Percentiles rank a stretch among this genome's conserved stretches.
These are phyloP conservation scores for Alcedo quadribrachys DNA, from an alignment of 2,797 vertebrate genomes.

Conservation along the genomic window DNA sequence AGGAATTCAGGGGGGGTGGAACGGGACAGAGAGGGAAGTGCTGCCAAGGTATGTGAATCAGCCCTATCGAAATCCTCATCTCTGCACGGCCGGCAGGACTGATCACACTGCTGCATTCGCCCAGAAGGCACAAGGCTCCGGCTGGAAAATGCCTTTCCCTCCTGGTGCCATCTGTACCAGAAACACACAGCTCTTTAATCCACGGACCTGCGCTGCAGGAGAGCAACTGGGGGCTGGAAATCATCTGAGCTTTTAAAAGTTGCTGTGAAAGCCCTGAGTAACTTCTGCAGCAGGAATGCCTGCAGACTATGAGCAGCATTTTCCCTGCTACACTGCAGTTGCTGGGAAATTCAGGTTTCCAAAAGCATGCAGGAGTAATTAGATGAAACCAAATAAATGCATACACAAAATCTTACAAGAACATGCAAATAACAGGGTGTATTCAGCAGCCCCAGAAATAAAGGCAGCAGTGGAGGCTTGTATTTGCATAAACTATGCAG, in stretches of 20 bases:
- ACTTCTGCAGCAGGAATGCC: conserved; percentile 25
- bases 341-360: conserved; percentile 50
- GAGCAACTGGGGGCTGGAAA: not conserved
- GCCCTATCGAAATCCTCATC: conserved; percentile 11
- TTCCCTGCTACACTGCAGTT: not conserved
- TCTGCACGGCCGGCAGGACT: not conserved
- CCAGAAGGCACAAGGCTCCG: not conserved
- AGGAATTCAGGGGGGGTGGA: not conserved
- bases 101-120: conserved; percentile 12
- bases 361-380: conserved; percentile 41
- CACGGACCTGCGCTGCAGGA: not conserved
- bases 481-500: conserved; percentile 46
- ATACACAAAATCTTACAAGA: conserved; percentile 41
- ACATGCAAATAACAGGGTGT: conserved; percentile 62
- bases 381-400: conserved; percentile 51
- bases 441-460: conserved; percentile 26
- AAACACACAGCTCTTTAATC: not conserved
- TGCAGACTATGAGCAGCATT: not conserved
- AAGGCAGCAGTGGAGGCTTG: not conserved
- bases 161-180: not conserved
- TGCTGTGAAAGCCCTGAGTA: not conserved
- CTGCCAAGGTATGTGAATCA: conserved; percentile 13
- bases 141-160: not conserved
- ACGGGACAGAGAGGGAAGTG: not conserved
- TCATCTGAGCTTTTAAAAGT: conserved; percentile 18